phyloP scores from a whole-genome alignment of 1,140 invertebrate genomes.

The Trachymyrmex cornetzi region DNA sequence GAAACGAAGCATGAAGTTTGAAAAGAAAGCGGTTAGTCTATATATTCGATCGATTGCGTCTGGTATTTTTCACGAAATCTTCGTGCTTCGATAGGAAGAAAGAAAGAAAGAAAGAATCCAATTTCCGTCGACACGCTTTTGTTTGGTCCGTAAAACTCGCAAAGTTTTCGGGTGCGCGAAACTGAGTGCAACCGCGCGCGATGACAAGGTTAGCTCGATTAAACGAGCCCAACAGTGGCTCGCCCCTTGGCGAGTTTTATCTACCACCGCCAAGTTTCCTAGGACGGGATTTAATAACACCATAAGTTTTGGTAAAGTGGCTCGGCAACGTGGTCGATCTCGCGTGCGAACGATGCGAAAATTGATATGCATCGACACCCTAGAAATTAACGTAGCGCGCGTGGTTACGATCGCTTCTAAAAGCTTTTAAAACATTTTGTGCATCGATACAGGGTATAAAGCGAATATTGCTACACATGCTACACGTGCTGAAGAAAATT shows the following conservation, averaged over 20 bases:
- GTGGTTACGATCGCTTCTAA: conserved; percentile 39
- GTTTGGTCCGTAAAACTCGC: conserved; percentile 51
- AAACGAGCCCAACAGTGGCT: conserved; percentile 41
- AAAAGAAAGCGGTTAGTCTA: conserved; percentile 21
- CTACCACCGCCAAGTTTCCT: conserved; percentile 51
- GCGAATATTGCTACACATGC: background rate
- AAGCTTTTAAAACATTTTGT: conserved; percentile 34
- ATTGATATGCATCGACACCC: conserved; percentile 49
- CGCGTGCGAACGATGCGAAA: conserved; percentile 29
- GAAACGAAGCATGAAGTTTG: background rate
- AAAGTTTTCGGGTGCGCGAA: conserved; percentile 41
- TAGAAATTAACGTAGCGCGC: conserved; percentile 60
- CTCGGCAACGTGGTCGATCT: conserved; percentile 24
- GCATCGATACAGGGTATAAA: conserved; percentile 12
- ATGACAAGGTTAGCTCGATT: conserved; percentile 61
- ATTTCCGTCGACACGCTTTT: conserved; percentile 49
- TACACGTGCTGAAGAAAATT: conserved; percentile 10
- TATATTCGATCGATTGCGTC: conserved; percentile 9
- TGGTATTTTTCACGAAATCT: conserved; percentile 43
- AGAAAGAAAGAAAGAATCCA: conserved; percentile 24
- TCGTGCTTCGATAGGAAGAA: background rate
- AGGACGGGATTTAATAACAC: conserved; percentile 59
- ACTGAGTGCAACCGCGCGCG: conserved; percentile 43
- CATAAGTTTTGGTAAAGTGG: conserved; percentile 59
- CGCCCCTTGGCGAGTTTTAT: conserved; percentile 51